These are phyloP conservation scores for Varanus salvator DNA, from an alignment of 2,113 vertebrate genomes.

Conservation along the genomic window DNA sequence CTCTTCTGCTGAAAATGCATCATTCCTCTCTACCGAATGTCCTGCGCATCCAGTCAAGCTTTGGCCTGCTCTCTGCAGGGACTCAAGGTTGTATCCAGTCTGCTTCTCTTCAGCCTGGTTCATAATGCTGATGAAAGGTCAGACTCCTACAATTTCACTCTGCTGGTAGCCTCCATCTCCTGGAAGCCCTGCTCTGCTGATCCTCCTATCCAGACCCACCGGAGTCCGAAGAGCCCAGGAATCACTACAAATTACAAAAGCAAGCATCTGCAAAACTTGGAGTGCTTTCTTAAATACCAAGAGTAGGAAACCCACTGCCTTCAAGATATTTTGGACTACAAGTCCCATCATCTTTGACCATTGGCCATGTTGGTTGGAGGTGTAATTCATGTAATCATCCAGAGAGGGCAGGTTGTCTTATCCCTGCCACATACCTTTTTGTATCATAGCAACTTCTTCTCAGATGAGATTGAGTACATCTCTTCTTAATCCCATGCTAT, in stretches of 20 bases:
- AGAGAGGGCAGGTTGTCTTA: too few relatives aligned
- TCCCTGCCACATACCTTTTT: too few relatives aligned
- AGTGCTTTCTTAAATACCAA: too few relatives aligned
- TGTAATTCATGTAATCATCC: neutral
- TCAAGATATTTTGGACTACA: neutral
- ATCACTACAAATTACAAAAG: neutral
- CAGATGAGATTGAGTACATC: neutral
- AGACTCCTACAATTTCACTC: neutral
- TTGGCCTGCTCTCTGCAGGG: neutral
- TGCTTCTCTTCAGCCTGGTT: neutral
- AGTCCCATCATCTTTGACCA: neutral
- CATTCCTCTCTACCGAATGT: neutral
- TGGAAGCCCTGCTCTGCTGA: neutral
- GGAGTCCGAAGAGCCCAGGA: neutral
- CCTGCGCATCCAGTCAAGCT: neutral
- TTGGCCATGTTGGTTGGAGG: neutral
- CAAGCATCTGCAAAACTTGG: too few relatives aligned
- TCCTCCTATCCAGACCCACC: neutral
- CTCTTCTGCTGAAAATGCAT: neutral
- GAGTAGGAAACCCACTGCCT: neutral
- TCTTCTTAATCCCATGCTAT: neutral
- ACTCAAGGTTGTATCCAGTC: neutral
- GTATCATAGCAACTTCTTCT: neutral
- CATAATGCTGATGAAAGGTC: neutral
- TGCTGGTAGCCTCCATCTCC: neutral